A percentile compares a stretch with the other conserved stretches of the same genome.
phyloP scores from a whole-genome alignment of 2,113 vertebrate species.

The Pogona vitticeps region DNA sequence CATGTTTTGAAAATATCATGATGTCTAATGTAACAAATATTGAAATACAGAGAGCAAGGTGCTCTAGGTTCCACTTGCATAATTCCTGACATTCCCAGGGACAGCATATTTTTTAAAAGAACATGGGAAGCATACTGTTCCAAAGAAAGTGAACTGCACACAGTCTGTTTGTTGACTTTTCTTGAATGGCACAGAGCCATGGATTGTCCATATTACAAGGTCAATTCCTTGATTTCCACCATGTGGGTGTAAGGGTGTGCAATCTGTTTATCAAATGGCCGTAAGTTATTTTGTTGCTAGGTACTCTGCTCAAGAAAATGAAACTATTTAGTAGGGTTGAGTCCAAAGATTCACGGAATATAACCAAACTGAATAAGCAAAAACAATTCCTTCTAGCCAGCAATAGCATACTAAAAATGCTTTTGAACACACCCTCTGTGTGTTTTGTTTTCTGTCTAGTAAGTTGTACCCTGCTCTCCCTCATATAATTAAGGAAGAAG shows the following conservation, averaged over 20 bases:
- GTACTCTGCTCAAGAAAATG: not conserved
- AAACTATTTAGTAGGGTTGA: not conserved
- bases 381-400: not conserved
- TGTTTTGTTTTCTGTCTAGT: not conserved
- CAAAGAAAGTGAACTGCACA: slow-evolving; percentile 30
- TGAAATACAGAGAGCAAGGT: slow-evolving; percentile 30
- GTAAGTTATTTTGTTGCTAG: not conserved
- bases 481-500: not conserved
- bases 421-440: not conserved
- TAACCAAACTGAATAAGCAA: not conserved
- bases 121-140: slow-evolving; percentile 8
- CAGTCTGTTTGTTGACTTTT: not conserved
- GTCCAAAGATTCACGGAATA: not conserved
- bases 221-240: not conserved
- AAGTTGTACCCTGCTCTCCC: not conserved
- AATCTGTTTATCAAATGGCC: not conserved
- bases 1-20: not conserved
- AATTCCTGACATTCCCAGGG: not conserved
- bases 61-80: slow-evolving; percentile 31
- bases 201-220: not conserved
- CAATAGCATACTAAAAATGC: not conserved
- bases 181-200: not conserved
- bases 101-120: not conserved
- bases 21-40: not conserved
- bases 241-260: not conserved